Evolutionary conservation across 2,113 vertebrate species (phyloP).

Genomic region (Channa maculata): DNA sequence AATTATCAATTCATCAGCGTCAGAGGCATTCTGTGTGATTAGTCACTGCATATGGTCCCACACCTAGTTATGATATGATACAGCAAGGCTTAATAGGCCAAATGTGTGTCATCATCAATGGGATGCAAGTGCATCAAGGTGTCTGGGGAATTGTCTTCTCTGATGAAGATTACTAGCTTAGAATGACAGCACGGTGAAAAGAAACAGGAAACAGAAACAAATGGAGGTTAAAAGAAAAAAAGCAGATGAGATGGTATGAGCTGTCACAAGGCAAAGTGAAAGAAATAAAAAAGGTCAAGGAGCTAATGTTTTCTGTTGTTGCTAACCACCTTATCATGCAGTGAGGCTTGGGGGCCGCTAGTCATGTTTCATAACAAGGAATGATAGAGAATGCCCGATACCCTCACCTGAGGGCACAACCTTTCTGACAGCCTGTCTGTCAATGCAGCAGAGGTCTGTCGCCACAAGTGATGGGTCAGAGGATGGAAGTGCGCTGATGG

Average conservation of each 20-base stretch:
- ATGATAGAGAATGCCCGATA: slow-evolving; percentile 35
- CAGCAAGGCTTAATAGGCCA: slow-evolving; percentile 51
- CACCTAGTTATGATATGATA: slow-evolving; percentile 69
- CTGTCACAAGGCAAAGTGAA: background rate
- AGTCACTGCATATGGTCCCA: slow-evolving; percentile 69
- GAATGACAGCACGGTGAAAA: background rate
- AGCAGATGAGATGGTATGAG: background rate
- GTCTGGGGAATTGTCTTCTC: slow-evolving; percentile 45
- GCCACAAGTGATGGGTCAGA: slow-evolving; percentile 38
- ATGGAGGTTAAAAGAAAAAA: background rate
- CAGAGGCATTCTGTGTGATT: slow-evolving; percentile 70
- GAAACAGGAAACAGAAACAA: background rate
- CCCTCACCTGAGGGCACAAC: slow-evolving; percentile 53
- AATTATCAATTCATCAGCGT: slow-evolving; percentile 76
- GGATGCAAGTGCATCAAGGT: slow-evolving; percentile 25
- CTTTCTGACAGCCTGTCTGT: slow-evolving; percentile 69
- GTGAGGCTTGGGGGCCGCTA: slow-evolving; percentile 39
- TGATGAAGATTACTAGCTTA: slow-evolving; percentile 12
- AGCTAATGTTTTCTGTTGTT: slow-evolving; percentile 44
- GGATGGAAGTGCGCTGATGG: slow-evolving; percentile 14
- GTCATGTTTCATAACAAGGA: slow-evolving; percentile 69
- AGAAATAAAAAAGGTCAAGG: slow-evolving; percentile 50
- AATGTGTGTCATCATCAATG: slow-evolving; percentile 65
- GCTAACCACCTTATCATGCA: slow-evolving; percentile 49
- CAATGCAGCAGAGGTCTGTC: slow-evolving; percentile 34